Evolutionary conservation across 2,888 invertebrate genomes (phyloP), one percentile per base, ranked within the genome.

Genomic region (Tenthredo distinguenda): DNA sequence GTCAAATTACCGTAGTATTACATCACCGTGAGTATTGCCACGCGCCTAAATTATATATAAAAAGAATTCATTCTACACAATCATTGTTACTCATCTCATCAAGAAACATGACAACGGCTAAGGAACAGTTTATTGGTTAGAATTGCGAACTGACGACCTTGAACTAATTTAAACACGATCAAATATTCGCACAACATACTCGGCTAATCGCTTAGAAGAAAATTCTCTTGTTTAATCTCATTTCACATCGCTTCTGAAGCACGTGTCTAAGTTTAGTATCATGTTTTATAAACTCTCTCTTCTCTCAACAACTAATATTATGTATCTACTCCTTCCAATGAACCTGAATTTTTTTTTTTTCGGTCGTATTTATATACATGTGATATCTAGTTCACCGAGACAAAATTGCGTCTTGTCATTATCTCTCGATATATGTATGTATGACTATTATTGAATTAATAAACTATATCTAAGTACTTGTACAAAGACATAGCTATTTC

Each of bases 21-120:
- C 88, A 88, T 89, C 88, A 89, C 86, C 87, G 89, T 89, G 86
- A 89, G 89, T 89, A 65, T 84, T 50, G 26, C n/a, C n/a, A 58
- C n/a, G 34, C 7, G 34, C 15, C 31, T 40, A 9, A 9, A 55
- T 55, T n/a, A 83, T 68, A 37, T n/a, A 65, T 31, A 15, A 47
- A 18, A 43, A 65, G 5, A 47, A 58, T 79, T n/a, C 9, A 62
- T 82, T 0, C 15, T 34, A 58, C 34, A 18, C 31, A 40, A 62
- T 21, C 21, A n/a, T 37, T 6, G 4, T 31, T 31, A 77, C 7
- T 77, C 26, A 15, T 26, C 2, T 50, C n/a, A 21, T 43, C 3
- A 43, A n/a, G 9, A 9, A 55, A 34, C 34, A 15, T 76, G 31
- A 47, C 47, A 47, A 12, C 21, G 55, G 12, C 10, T 31, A 37